Conservation (phyloP, 2,797 vertebrate species). For the Picus viridis region DNA sequence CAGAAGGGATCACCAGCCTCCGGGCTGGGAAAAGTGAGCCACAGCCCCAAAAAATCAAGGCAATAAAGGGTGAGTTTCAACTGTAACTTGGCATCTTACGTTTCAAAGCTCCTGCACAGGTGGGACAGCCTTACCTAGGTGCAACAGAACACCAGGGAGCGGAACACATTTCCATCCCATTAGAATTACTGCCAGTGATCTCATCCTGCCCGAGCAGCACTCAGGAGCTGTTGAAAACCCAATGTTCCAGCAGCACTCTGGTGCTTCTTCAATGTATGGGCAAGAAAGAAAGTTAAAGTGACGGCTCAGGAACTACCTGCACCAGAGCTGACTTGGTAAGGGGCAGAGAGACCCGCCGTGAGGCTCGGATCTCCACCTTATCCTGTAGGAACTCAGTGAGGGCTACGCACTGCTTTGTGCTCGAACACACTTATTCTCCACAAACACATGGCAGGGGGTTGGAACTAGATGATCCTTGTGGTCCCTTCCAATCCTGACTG, state of each 20-base stretch:
- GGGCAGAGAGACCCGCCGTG: not conserved
- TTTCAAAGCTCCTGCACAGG: not conserved
- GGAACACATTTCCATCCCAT: conserved; percentile 9
- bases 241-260: not conserved
- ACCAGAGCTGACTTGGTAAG: not conserved
- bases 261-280: not conserved
- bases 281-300: not conserved
- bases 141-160: not conserved
- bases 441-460: no score
- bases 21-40: not conserved
- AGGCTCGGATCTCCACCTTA: not conserved
- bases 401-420: not conserved
- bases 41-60: not conserved
- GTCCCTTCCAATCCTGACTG: no score
- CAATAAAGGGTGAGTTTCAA: not conserved
- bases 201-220: not conserved
- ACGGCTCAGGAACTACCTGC: not conserved
- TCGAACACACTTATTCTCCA: not conserved
- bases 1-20: not conserved
- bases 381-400: not conserved
- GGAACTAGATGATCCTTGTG: no score
- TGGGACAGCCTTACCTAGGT: not conserved
- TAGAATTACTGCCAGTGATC: not conserved
- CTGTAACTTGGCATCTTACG: not conserved
- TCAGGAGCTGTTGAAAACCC: not conserved